These are phyloP conservation scores for Leuctra nigra DNA, from an alignment of 2,888 invertebrate genomes.

Conservation along the genomic window DNA sequence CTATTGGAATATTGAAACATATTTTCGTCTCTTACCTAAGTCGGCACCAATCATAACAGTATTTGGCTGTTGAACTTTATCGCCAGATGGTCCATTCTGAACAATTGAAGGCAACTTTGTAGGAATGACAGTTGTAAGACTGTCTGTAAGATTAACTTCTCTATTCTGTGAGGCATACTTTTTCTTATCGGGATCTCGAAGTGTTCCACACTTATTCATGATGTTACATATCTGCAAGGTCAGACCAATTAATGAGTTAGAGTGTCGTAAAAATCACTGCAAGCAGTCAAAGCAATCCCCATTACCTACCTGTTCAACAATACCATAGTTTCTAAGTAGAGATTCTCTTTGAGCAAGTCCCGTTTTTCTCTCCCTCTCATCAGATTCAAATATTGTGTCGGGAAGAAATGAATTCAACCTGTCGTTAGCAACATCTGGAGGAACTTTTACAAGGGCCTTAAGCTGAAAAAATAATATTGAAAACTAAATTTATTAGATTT, in stretches of 20 bases:
- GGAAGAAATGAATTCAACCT: slow-evolving; percentile 50
- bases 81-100: not conserved
- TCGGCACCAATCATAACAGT: no score
- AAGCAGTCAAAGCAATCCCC: not conserved
- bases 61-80: no score
- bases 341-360: slow-evolving; percentile 60
- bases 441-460: not conserved
- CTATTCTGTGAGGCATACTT: slow-evolving; percentile 46
- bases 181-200: slow-evolving; percentile 56
- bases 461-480: slow-evolving; percentile 10
- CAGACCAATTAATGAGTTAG: not conserved
- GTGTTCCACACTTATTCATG: slow-evolving; percentile 59
- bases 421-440: not conserved
- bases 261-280: not conserved
- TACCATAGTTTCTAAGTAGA: slow-evolving; percentile 60
- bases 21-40: no score
- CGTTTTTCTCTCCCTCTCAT: slow-evolving; percentile 63
- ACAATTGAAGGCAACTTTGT: slow-evolving; percentile 11
- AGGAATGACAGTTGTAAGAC: not conserved
- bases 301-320: slow-evolving; percentile 52
- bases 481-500: not conserved
- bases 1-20: no score
- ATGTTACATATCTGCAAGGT: slow-evolving; percentile 34
- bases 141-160: no score
- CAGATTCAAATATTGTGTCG: slow-evolving; percentile 58